Percentiles rank a stretch among this genome's conserved stretches.
phyloP scores from a whole-genome alignment of 1,140 invertebrate genomes.

The Drosophila pallidifrons region DNA sequence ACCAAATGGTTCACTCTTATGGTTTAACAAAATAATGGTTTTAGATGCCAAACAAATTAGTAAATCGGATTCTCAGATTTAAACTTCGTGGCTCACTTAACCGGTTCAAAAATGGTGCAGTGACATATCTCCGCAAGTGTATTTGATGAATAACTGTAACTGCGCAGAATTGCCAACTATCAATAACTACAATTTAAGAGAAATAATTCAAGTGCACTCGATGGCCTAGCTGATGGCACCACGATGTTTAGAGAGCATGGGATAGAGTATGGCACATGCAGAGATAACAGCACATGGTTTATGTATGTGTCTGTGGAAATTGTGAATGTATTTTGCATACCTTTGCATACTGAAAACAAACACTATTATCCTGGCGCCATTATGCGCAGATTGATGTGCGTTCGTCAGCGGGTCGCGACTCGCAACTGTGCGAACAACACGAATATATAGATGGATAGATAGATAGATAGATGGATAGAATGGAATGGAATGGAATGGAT shows the following conservation, averaged over 20 bases:
- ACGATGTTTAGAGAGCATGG: background rate
- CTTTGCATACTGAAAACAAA: conserved; percentile 74
- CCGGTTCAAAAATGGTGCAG: background rate
- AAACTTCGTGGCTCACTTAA: background rate
- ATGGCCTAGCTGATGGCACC: background rate
- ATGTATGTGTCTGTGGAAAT: conserved; percentile 28
- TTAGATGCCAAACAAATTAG: no score
- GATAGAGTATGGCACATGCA: conserved; percentile 32
- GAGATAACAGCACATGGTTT: conserved; percentile 23
- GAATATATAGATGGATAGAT: conserved; percentile 18
- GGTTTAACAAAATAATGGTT: no score
- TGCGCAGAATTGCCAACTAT: no score
- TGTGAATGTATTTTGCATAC: conserved; percentile 67
- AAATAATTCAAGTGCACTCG: no score
- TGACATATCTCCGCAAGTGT: no score
- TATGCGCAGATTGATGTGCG: conserved; percentile 76
- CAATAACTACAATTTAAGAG: no score
- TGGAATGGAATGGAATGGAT: conserved; percentile 34
- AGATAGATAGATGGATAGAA: conserved; percentile 18
- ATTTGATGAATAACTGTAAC: no score
- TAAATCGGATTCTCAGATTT: no score
- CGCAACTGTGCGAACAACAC: conserved; percentile 10
- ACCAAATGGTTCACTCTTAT: no score
- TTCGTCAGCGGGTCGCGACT: conserved; percentile 36
- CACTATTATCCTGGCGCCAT: conserved; percentile 72